These are phyloP conservation scores for Lepidotrigona ventralis DNA, from an alignment of 1,140 invertebrate species.

Conservation along the genomic window DNA sequence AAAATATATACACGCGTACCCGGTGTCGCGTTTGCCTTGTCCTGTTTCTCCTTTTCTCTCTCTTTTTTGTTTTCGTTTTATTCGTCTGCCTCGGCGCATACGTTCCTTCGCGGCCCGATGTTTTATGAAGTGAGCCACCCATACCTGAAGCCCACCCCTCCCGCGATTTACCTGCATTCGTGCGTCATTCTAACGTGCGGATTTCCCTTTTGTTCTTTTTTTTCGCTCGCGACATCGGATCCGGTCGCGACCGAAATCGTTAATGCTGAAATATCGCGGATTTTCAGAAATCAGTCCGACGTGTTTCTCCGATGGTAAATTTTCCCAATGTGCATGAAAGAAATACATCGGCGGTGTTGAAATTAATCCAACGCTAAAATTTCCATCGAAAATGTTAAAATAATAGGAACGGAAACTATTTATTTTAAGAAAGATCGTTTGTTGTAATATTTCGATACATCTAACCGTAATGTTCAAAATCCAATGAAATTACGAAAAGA, in stretches of 20 bases:
- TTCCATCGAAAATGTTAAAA: no score
- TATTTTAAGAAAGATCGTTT: no score
- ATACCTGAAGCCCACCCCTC: background rate
- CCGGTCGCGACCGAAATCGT: background rate
- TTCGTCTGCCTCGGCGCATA: slow-evolving; percentile 38
- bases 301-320: background rate
- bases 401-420: no score
- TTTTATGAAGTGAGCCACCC: slow-evolving; percentile 30
- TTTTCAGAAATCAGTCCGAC: no score
- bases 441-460: no score
- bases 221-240: background rate
- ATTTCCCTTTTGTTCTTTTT: background rate
- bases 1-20: slow-evolving; percentile 36
- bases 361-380: no score
- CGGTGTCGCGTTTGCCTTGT: background rate
- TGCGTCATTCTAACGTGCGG: slow-evolving; percentile 21
- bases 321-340: no score
- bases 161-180: slow-evolving; percentile 29
- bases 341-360: no score
- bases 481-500: no score
- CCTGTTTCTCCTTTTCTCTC: background rate
- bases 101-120: slow-evolving; percentile 35
- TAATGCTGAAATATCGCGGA: background rate
- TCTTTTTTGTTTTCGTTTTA: background rate
- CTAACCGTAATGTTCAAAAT: no score